Evolutionary conservation across 2,888 invertebrate species (phyloP), one percentile per base, ranked within the genome.

Genomic region (Eledona agricola): DNA sequence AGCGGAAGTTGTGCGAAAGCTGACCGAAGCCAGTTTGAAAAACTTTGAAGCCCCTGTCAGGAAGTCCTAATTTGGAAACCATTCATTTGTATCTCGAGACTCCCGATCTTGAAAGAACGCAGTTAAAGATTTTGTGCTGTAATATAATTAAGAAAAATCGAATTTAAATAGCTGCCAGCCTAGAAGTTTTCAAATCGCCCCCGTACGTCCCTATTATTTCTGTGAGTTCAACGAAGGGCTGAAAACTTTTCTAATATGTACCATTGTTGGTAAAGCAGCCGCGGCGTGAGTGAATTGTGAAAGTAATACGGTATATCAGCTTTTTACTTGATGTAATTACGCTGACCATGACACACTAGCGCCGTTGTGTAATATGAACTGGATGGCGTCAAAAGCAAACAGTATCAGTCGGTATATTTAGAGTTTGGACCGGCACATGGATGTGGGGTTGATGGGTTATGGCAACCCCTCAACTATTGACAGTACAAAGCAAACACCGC

Each of bases 401-500:
- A 53, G 47, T 47, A 52, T 53, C 47, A 53, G 46, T 53, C 40
- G 32, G 52, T 38, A 23, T 46, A 52, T 52, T 52, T 38, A 38
- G 52, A 31, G 29, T 47, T 19, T 15, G 46, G 40, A 40, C 26
- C 32, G 47, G 19, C 29, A 51, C 19, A 43, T 25, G 25, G 12
- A 26, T 9, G 9, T 26, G 49, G 42, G 12, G 9, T 15, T 19
- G 32, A 35, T 13, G 16, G 22, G 12, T 29, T 26, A 20, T 37
- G 11, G 26, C 47, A 37, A 45, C 23, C 55, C 55, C 50, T 19
- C 19, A 10, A 31, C 50, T 55, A 55, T 55, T 55, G 55, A 55
- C 50, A 45, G 55, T 37, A 55, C 55, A 50, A 55, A 55, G 59
- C 51, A 59, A 59, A 59, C 55, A 59, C 37, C 53, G 46, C 31